These are phyloP conservation scores for Pristionchus pacificus DNA, from an alignment of 1,140 invertebrate species.

Conservation along the genomic window DNA sequence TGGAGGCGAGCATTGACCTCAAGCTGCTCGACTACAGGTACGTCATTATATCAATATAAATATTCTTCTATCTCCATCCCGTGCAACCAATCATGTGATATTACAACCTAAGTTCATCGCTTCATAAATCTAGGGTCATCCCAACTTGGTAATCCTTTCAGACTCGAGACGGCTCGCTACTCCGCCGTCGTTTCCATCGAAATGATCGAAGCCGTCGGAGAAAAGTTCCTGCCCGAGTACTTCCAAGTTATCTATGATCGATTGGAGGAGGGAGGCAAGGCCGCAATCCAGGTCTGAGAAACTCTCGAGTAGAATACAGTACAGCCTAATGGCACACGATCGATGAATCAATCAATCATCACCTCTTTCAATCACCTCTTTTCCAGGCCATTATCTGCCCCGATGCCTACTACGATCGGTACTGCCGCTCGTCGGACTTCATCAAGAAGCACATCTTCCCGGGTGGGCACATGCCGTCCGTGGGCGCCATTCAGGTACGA, in stretches of 20 bases:
- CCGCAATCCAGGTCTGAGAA: conserved; percentile 34
- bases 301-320: not conserved
- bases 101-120: too few species aligned
- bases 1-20: conserved; percentile 37
- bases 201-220: conserved; percentile 47
- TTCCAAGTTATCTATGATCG: conserved; percentile 40
- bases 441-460: conserved; percentile 50
- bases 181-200: conserved; percentile 41
- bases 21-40: conserved; percentile 44
- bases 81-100: too few species aligned
- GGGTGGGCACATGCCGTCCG: conserved; percentile 41
- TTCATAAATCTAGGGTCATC: too few species aligned
- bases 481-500: conserved; percentile 5
- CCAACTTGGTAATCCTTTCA: too few species aligned
- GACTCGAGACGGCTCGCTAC: conserved; percentile 31
- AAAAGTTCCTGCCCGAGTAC: conserved; percentile 41
- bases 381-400: conserved; percentile 43
- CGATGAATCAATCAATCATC: conserved; percentile 7
- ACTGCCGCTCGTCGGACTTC: conserved; percentile 39
- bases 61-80: too few species aligned
- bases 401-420: conserved; percentile 41
- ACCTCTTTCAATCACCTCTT: conserved; percentile 8
- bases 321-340: not conserved
- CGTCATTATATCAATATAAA: too few species aligned
- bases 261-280: conserved; percentile 33